These are phyloP conservation scores for Lasiurus borealis DNA, from an alignment of 2,113 vertebrate species.

Conservation along the genomic window DNA sequence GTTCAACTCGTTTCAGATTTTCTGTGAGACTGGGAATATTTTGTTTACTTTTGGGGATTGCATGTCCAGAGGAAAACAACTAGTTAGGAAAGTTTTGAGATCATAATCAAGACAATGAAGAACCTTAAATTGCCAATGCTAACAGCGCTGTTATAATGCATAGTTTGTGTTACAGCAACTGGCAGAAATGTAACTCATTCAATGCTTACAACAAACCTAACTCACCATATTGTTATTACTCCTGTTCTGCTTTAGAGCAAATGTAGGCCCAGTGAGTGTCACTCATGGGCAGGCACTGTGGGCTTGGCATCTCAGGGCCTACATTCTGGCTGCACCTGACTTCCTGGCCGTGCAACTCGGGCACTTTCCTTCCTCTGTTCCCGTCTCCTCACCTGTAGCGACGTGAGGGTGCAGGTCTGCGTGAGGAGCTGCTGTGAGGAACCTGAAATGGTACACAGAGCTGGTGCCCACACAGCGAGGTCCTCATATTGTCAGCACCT, in stretches of 20 bases:
- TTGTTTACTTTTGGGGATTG: not conserved
- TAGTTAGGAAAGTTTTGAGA: not conserved
- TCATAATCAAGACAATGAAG: not conserved
- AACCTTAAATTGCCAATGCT: slow-evolving; percentile 13
- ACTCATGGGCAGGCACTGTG: not conserved
- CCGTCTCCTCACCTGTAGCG: not conserved
- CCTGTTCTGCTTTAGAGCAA: not conserved
- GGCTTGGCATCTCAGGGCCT: not conserved
- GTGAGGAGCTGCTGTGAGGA: not conserved
- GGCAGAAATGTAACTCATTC: not conserved
- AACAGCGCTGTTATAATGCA: not conserved
- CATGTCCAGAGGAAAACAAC: not conserved
- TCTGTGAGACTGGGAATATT: not conserved
- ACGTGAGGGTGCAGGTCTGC: not conserved
- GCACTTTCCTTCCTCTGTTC: no score
- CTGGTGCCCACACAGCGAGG: not conserved
- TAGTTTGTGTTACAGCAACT: not conserved
- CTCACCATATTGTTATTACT: not conserved
- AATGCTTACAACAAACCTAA: not conserved
- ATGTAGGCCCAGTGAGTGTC: not conserved
- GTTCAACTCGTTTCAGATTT: not conserved
- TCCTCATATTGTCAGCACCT: not conserved
- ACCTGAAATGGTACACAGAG: no score
- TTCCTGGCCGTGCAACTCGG: not conserved
- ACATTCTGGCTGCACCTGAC: not conserved